phyloP scores from a whole-genome alignment of 2,797 vertebrate genomes.

The Onychomys leucogaster region DNA sequence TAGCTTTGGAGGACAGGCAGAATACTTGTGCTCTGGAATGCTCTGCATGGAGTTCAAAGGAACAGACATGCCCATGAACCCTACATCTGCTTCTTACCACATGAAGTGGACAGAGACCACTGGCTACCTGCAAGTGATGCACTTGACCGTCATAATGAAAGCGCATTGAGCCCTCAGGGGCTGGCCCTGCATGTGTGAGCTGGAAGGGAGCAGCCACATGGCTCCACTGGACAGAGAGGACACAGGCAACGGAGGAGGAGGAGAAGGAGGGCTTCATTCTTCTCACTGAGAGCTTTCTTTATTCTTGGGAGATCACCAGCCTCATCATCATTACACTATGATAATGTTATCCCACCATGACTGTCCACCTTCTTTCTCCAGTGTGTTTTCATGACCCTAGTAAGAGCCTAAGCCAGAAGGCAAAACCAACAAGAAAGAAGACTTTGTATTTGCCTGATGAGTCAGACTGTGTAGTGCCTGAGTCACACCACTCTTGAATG shows the following conservation, averaged over 20 bases:
- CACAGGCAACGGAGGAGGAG: not conserved
- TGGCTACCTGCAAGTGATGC: not conserved
- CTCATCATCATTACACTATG: not conserved
- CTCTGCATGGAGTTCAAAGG: not conserved
- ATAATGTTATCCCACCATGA: not conserved
- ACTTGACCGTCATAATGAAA: not conserved
- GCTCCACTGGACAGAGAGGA: not conserved
- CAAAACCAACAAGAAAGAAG: not conserved
- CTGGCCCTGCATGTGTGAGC: not conserved
- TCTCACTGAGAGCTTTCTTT: not conserved
- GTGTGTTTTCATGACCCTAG: not conserved
- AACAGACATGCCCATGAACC: not conserved
- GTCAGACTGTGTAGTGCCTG: not conserved
- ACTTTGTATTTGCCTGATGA: not conserved
- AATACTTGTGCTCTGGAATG: slow-evolving; percentile 16
- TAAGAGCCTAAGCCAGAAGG: not conserved
- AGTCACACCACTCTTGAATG: slow-evolving; percentile 47
- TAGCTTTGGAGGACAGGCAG: slow-evolving; percentile 30
- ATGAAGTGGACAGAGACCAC: not conserved
- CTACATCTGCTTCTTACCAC: not conserved
- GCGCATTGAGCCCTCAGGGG: not conserved
- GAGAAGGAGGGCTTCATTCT: not conserved
- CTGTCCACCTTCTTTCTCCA: not conserved
- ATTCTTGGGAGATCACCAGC: not conserved
- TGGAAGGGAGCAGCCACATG: not conserved